Percentiles rank a stretch among this genome's conserved stretches.
These are phyloP conservation scores for Yasuhikotakia modesta DNA, from an alignment of 2,797 vertebrate species.

Conservation along the genomic window DNA sequence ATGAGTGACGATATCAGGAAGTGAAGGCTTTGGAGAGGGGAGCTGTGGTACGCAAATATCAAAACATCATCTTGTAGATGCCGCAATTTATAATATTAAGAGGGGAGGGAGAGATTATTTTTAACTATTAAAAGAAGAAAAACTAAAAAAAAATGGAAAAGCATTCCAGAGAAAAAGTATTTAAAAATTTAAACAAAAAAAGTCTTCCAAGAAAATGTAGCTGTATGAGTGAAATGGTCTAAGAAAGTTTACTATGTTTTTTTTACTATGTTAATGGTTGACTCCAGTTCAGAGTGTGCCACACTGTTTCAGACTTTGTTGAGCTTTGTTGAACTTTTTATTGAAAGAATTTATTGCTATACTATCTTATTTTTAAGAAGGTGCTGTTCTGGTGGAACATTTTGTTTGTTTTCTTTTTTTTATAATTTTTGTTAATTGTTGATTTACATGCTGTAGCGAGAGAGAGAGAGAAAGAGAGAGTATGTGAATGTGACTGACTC, in stretches of 20 bases:
- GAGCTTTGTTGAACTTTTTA: conserved; percentile 68
- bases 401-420: conserved; percentile 61
- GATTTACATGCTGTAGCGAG: conserved; percentile 54
- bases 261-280: conserved; percentile 69
- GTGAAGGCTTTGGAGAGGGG: conserved; percentile 53
- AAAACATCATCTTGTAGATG: conserved; percentile 29
- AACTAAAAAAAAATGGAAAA: conserved; percentile 40
- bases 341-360: conserved; percentile 66
- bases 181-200: conserved; percentile 22
- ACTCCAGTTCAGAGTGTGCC: conserved; percentile 77
- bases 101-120: conserved; percentile 26
- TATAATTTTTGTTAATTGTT: conserved; percentile 48
- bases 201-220: conserved; percentile 58
- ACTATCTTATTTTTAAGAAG: conserved; percentile 72
- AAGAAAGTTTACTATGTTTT: conserved; percentile 50
- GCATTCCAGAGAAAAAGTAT: conserved; percentile 63
- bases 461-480: background rate
- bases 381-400: conserved; percentile 77
- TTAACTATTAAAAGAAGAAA: conserved; percentile 34
- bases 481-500: conserved; percentile 57
- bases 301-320: conserved; percentile 67
- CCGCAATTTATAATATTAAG: background rate
- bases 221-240: conserved; percentile 55
- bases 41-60: conserved; percentile 29
- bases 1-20: conserved; percentile 50